Conservation (phyloP, 2,113 vertebrate genomes). For the Butastur rufipennis region DNA sequence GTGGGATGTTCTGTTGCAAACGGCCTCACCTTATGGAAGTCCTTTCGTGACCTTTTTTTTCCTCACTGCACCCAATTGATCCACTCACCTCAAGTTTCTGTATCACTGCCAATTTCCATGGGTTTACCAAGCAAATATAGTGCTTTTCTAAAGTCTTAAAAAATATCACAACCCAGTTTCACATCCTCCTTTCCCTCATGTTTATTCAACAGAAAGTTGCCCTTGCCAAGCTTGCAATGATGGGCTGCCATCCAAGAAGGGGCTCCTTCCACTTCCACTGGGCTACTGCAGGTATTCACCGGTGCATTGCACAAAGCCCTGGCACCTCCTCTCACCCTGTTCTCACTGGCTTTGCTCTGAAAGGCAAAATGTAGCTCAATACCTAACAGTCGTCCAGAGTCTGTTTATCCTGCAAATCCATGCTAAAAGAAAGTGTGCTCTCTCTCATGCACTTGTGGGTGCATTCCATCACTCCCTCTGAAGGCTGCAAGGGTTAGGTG, state of each 20-base stretch:
- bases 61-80: neutral
- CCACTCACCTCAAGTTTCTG: neutral
- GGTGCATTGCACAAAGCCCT: neutral
- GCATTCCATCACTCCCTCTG: neutral
- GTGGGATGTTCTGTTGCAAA: neutral
- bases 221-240: neutral
- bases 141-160: neutral
- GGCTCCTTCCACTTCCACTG: neutral
- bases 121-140: neutral
- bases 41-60: neutral
- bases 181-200: neutral
- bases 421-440: neutral
- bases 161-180: neutral
- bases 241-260: rapidly evolving
- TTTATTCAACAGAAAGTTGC: neutral
- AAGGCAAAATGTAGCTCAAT: neutral
- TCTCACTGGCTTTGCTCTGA: neutral
- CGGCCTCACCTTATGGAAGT: neutral
- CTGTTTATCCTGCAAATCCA: neutral
- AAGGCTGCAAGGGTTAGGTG: neutral
- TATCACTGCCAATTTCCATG: neutral
- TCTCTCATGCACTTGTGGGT: rapidly evolving
- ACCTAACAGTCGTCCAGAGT: neutral
- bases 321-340: neutral
- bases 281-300: neutral